Evolutionary conservation across 2,797 vertebrate genomes (phyloP).

Genomic region (Crocidura indochinensis): DNA sequence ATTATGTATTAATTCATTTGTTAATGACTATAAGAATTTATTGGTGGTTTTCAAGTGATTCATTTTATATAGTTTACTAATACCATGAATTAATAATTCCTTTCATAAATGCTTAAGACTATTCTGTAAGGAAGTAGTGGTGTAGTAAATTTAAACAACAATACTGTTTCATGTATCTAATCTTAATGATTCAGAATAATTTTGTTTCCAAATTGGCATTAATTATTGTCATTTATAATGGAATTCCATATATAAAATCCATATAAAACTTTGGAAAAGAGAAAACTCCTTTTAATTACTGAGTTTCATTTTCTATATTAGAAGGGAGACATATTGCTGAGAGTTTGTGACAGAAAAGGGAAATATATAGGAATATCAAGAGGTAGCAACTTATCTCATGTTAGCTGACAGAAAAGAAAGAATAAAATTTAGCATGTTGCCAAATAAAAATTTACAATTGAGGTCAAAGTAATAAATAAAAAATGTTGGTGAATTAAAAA

Average conservation of each 20-base stretch:
- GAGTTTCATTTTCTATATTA: too few species aligned
- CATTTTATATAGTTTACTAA: not conserved
- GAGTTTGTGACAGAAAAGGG: too few species aligned
- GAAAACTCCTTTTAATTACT: too few species aligned
- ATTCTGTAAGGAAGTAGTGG: not conserved
- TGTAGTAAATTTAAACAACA: not conserved
- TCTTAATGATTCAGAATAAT: not conserved
- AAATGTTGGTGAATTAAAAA: not conserved
- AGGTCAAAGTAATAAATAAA: not conserved
- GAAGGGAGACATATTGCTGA: too few species aligned
- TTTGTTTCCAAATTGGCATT: not conserved
- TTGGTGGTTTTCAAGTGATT: not conserved
- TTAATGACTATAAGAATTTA: not conserved
- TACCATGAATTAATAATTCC: not conserved
- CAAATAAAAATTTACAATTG: not conserved
- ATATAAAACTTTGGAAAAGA: not conserved
- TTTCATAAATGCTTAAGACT: conserved; percentile 11
- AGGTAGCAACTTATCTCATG: not conserved
- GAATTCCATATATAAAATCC: not conserved
- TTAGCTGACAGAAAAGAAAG: not conserved
- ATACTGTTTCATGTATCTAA: not conserved
- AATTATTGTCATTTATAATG: not conserved
- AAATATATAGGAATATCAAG: not conserved
- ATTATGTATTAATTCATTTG: not conserved
- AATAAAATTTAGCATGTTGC: not conserved